Conservation (phyloP, 2,113 vertebrate genomes). For the Peromyscus californicus region DNA sequence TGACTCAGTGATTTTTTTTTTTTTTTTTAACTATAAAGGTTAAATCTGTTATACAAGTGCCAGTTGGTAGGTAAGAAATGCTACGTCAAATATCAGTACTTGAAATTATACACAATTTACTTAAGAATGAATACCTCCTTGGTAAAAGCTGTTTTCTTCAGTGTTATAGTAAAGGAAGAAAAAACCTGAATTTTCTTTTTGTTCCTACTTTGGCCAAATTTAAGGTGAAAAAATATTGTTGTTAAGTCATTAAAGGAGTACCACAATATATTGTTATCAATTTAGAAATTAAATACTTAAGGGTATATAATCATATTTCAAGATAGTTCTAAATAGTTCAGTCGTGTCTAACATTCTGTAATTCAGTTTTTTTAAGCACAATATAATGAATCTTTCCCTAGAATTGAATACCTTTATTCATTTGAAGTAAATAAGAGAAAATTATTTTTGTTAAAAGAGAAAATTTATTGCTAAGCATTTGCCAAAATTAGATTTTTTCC, state of each 20-base stretch:
- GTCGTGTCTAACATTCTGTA: background rate
- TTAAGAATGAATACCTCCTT: slow-evolving; percentile 56
- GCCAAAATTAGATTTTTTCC: background rate
- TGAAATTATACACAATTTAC: slow-evolving; percentile 58
- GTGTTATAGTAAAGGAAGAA: slow-evolving; percentile 43
- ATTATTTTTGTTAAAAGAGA: slow-evolving; percentile 52
- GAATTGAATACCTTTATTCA: slow-evolving; percentile 37
- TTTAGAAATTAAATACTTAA: slow-evolving; percentile 22
- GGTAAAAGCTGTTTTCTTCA: slow-evolving; percentile 40
- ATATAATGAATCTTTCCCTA: background rate
- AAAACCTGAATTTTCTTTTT: slow-evolving; percentile 58
- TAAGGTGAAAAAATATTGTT: slow-evolving; percentile 47
- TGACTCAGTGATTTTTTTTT: slow-evolving; percentile 74
- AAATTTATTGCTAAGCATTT: background rate
- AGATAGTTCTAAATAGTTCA: background rate
- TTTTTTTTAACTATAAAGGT: slow-evolving; percentile 80
- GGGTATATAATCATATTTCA: slow-evolving; percentile 12
- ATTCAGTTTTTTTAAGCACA: background rate
- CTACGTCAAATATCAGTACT: slow-evolving; percentile 69
- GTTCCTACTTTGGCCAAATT: slow-evolving; percentile 22
- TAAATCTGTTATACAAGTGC: slow-evolving; percentile 71
- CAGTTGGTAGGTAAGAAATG: slow-evolving; percentile 71
- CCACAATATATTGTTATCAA: background rate
- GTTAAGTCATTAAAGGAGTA: background rate
- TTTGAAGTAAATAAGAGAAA: slow-evolving; percentile 34